These are phyloP conservation scores for Entosphenus tridentatus DNA, from an alignment of 2,113 vertebrate genomes.

Conservation along the genomic window DNA sequence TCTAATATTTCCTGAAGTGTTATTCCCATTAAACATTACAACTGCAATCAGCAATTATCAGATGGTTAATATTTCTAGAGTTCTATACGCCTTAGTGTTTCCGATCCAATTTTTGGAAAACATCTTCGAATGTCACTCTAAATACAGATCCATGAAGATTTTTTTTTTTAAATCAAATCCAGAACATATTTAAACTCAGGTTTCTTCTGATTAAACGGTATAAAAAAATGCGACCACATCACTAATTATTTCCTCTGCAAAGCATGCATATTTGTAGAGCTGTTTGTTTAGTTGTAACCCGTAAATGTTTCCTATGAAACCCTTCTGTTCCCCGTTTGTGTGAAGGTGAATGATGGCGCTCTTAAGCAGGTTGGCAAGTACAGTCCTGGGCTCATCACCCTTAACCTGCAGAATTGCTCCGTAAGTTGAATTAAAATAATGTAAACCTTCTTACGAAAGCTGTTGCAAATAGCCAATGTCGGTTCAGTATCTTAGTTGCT, in stretches of 20 bases:
- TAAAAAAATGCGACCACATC: not conserved
- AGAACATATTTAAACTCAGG: not conserved
- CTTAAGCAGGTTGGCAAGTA: constrained; percentile 61
- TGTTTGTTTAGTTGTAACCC: not conserved
- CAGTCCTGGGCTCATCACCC: constrained; percentile 56
- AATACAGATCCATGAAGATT: not conserved
- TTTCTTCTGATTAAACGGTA: constrained; percentile 10
- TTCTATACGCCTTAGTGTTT: too few relatives aligned
- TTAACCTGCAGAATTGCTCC: constrained; percentile 67
- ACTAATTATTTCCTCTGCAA: not conserved
- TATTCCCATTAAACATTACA: too few relatives aligned
- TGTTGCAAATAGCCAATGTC: too few relatives aligned
- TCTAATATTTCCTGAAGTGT: too few relatives aligned
- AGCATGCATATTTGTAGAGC: not conserved
- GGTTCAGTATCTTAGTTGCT: too few relatives aligned
- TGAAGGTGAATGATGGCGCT: constrained; percentile 55
- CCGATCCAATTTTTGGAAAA: not conserved
- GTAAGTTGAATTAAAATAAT: constrained; percentile 22
- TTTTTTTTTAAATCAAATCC: not conserved
- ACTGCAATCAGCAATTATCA: too few relatives aligned
- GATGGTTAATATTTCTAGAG: too few relatives aligned
- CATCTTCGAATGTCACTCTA: constrained; percentile 4
- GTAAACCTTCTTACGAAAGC: not conserved
- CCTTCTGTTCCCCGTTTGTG: too few relatives aligned
- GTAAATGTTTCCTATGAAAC: too few relatives aligned